A percentile compares a stretch with the other conserved stretches of the same genome.
Conservation (phyloP, 2,113 vertebrate genomes). For the Ammodytes marinus region DNA sequence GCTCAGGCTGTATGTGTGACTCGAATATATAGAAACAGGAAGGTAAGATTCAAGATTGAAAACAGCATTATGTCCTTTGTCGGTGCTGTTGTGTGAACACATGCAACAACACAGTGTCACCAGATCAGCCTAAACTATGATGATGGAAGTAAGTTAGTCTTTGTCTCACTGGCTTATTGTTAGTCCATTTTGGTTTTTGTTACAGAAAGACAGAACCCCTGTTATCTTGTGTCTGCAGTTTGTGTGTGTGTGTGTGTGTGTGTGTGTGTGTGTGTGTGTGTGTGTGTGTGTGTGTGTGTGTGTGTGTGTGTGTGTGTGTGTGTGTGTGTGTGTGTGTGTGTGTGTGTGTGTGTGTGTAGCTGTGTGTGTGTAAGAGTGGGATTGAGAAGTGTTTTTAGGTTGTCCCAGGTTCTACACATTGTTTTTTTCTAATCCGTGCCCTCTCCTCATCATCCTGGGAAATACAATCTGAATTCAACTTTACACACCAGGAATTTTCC, state of each 20-base stretch:
- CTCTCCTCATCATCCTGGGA: slow-evolving; percentile 57
- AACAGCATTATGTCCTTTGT: too few species aligned
- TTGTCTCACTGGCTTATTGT: slow-evolving; percentile 38
- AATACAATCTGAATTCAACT: slow-evolving; percentile 74
- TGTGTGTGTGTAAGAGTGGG: slow-evolving; percentile 16
- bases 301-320: too few species aligned
- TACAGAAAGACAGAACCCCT: slow-evolving; percentile 30
- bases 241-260: neutral
- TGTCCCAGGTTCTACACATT: slow-evolving; percentile 20
- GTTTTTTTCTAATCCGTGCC: slow-evolving; percentile 38
- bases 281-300: too few species aligned
- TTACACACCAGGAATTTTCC: slow-evolving; percentile 78
- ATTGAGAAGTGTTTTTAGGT: too few species aligned
- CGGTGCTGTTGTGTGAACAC: slow-evolving; percentile 7
- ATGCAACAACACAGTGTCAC: neutral
- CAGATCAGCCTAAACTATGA: slow-evolving; percentile 35
- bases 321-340: slow-evolving; percentile 11
- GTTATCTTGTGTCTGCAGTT: slow-evolving; percentile 37
- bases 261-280: too few species aligned
- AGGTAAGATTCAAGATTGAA: neutral
- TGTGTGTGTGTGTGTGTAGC: neutral
- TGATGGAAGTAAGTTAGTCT: slow-evolving; percentile 15
- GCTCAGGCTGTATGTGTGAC: slow-evolving; percentile 39
- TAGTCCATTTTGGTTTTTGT: slow-evolving; percentile 56
- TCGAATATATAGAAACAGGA: slow-evolving; percentile 25